Conservation (phyloP, 2,113 vertebrate genomes). For the Hirundichthys speculiger region DNA sequence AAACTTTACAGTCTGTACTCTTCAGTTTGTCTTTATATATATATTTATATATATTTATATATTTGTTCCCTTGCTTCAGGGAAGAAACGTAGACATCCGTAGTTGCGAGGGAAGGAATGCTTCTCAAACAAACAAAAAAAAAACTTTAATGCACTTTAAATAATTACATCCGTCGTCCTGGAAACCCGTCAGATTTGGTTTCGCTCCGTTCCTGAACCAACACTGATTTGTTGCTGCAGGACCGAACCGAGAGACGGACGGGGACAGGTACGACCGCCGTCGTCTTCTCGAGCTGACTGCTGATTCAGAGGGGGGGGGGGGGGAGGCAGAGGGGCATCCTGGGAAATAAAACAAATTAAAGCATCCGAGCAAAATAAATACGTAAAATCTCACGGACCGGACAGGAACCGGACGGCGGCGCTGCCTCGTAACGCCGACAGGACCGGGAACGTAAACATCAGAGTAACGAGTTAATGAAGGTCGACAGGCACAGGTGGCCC, state of each 20-base stretch:
- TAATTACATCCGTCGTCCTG: constrained; percentile 78
- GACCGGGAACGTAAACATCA: constrained; percentile 1
- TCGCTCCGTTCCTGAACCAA: constrained; percentile 16
- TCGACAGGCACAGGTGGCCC: constrained; percentile 65
- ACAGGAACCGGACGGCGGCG: constrained; percentile 1
- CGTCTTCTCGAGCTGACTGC: background rate
- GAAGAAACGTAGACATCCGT: constrained; percentile 79
- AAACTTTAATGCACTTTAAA: constrained; percentile 84
- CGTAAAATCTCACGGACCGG: constrained; percentile 48
- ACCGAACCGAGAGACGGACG: too few relatives aligned
- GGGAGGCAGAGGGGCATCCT: too few relatives aligned
- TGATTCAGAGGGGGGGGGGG: too few relatives aligned
- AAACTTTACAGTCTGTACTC: constrained; percentile 81
- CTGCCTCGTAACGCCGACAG: background rate
- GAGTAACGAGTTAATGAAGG: too few relatives aligned
- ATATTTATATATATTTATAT: constrained; percentile 68
- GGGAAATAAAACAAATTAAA: constrained; percentile 44
- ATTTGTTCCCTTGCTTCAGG: constrained; percentile 71
- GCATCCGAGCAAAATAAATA: constrained; percentile 57
- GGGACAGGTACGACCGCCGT: too few relatives aligned
- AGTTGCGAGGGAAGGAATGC: constrained; percentile 80
- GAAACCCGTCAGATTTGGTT: constrained; percentile 49
- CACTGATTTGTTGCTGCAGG: too few relatives aligned
- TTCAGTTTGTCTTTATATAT: constrained; percentile 71
- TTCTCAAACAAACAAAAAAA: constrained; percentile 76